phyloP scores from a whole-genome alignment of 2,797 vertebrate genomes.

The Scolopax rusticola region DNA sequence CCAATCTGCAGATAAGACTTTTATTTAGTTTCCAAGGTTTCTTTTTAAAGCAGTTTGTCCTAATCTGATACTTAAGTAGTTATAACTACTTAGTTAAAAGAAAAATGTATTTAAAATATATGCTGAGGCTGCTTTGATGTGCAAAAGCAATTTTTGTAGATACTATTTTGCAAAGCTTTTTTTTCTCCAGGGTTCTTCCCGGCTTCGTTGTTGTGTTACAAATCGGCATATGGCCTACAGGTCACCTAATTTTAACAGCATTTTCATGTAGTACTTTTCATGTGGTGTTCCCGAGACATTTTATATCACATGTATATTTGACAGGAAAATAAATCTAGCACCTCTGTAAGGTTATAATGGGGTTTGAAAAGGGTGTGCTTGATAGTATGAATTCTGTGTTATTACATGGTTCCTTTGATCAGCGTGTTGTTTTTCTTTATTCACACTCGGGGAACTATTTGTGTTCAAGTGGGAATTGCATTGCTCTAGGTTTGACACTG shows the following conservation, averaged over 20 bases:
- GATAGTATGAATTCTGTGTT: background rate
- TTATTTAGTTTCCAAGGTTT: background rate
- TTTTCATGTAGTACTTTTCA: background rate
- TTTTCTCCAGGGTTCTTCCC: background rate
- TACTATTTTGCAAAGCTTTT: background rate
- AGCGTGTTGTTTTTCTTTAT: background rate
- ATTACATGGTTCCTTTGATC: slow-evolving; percentile 29
- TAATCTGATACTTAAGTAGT: background rate
- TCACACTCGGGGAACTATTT: background rate
- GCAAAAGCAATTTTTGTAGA: background rate
- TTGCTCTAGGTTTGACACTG: background rate
- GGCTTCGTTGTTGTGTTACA: background rate
- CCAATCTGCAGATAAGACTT: background rate
- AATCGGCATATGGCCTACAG: background rate
- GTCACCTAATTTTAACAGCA: background rate
- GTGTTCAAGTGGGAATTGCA: background rate
- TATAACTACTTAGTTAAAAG: background rate
- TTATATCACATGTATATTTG: background rate
- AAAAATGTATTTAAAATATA: background rate
- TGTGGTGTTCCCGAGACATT: background rate
- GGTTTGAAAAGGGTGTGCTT: background rate
- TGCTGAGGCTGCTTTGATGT: background rate
- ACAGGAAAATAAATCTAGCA: background rate
- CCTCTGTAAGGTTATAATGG: background rate
- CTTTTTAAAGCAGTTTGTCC: background rate